Evolutionary conservation across 2,113 vertebrate genomes (phyloP).

Genomic region (Gnathonemus longibarbis): DNA sequence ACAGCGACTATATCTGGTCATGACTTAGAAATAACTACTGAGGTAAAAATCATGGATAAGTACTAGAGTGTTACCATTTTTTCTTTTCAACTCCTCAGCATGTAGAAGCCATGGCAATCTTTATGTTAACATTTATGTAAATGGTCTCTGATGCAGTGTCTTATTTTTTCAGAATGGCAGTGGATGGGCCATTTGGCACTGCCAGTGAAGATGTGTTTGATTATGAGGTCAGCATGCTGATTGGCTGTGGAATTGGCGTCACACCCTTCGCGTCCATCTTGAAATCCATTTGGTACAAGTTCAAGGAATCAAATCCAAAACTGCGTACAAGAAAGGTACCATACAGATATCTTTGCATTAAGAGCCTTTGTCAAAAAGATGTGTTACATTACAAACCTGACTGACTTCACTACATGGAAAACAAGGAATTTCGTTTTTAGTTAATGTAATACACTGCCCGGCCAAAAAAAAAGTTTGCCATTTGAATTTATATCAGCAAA

Average conservation of each 20-base stretch:
- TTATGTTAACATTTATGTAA: neutral
- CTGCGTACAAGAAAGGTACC: slow-evolving; percentile 76
- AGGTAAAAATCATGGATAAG: neutral
- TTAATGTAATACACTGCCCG: neutral
- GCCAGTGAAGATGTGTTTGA: slow-evolving; percentile 86
- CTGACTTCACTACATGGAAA: neutral
- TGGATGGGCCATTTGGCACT: slow-evolving; percentile 86
- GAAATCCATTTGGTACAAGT: slow-evolving; percentile 91
- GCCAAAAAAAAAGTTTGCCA: no score
- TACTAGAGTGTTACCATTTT: neutral
- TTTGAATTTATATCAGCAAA: no score
- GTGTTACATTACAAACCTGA: neutral
- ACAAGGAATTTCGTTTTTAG: neutral
- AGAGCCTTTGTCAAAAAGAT: neutral
- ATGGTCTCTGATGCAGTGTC: neutral
- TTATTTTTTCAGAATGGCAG: slow-evolving; percentile 61
- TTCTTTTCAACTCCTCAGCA: neutral
- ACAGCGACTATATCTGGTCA: neutral
- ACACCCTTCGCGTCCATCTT: slow-evolving; percentile 88
- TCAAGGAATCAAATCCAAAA: slow-evolving; percentile 67
- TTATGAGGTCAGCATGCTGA: slow-evolving; percentile 83
- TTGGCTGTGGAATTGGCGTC: slow-evolving; percentile 81
- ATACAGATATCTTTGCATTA: neutral
- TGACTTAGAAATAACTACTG: neutral
- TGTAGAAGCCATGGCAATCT: neutral